These are phyloP conservation scores for Scaptomyza graminum DNA, from an alignment of 1,140 invertebrate genomes.

Conservation along the genomic window DNA sequence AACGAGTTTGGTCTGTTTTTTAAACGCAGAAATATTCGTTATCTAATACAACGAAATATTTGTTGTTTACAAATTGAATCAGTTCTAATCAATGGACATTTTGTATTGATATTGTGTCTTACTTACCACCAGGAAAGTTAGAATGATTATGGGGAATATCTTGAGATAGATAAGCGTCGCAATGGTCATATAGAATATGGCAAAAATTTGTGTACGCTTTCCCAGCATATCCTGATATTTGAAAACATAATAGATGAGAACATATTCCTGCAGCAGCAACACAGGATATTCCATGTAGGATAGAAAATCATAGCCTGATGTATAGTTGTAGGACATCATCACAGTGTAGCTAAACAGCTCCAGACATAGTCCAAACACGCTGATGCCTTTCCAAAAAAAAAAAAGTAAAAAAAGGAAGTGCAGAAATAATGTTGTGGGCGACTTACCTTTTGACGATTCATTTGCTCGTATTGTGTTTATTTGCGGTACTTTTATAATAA, in stretches of 20 bases:
- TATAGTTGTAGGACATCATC: conserved; percentile 88
- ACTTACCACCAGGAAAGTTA: conserved; percentile 87
- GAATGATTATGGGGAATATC: conserved; percentile 85
- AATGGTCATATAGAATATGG: conserved; percentile 85
- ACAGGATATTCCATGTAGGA: conserved; percentile 89
- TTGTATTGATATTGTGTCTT: conserved; percentile 30
- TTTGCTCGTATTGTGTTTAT: conserved; percentile 86
- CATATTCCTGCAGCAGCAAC: conserved; percentile 87
- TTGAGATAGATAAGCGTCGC: conserved; percentile 85
- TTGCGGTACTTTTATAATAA: conserved; percentile 88
- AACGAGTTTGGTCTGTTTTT: conserved; percentile 43
- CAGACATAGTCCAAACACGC: conserved; percentile 70
- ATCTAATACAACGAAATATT: conserved; percentile 26
- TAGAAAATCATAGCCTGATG: conserved; percentile 87
- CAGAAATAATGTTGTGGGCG: neutral
- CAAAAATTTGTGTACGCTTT: conserved; percentile 81
- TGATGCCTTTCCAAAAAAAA: conserved; percentile 54
- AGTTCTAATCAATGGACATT: conserved; percentile 44
- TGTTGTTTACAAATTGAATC: neutral
- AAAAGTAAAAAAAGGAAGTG: conserved; percentile 9
- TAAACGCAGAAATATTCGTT: conserved; percentile 21
- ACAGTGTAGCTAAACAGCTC: conserved; percentile 87
- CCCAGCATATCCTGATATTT: conserved; percentile 86
- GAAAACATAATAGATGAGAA: conserved; percentile 87
- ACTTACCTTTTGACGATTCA: conserved; percentile 85